A percentile compares a stretch with the other conserved stretches of the same genome.
Evolutionary conservation across 2,888 invertebrate genomes (phyloP).

Genomic region (Nysson spinosus): DNA sequence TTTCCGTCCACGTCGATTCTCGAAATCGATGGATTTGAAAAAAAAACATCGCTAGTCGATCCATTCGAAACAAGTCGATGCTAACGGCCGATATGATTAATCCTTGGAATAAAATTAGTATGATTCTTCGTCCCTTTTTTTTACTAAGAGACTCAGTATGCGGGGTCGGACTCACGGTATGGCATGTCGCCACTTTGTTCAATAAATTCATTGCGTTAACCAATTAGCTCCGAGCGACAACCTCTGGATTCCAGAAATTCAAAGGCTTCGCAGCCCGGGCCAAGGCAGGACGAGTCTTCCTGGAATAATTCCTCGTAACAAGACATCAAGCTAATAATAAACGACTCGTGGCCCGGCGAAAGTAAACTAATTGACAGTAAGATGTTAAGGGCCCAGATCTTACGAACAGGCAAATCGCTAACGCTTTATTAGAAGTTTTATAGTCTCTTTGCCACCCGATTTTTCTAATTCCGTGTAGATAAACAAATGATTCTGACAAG

Average conservation of each 20-base stretch:
- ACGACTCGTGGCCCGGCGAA: constrained; percentile 50
- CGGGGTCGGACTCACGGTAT: neutral
- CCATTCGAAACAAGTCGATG: too few relatives aligned
- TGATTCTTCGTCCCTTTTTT: constrained; percentile 17
- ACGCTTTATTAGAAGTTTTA: neutral
- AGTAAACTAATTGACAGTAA: constrained; percentile 57
- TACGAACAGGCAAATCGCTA: neutral
- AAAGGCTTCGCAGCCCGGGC: constrained; percentile 25
- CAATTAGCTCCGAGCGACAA: constrained; percentile 69
- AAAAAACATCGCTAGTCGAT: too few relatives aligned
- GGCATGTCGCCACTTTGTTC: constrained; percentile 53
- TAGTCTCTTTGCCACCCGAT: neutral
- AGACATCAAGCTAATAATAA: constrained; percentile 70
- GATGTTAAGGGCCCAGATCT: constrained; percentile 25
- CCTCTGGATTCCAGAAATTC: constrained; percentile 69
- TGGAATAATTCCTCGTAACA: constrained; percentile 65
- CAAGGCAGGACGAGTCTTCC: constrained; percentile 52
- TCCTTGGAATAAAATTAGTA: constrained; percentile 17
- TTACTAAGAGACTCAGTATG: constrained; percentile 3
- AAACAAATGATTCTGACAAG: too few relatives aligned
- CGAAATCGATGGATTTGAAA: neutral
- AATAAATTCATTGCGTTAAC: constrained; percentile 69
- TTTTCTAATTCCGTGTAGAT: too few relatives aligned
- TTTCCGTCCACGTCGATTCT: constrained; percentile 17
- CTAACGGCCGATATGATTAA: too few relatives aligned